A percentile compares a stretch with the other conserved stretches of the same genome.
Conservation (phyloP, 2,113 vertebrate species). For the Brachypteracias leptosomus region DNA sequence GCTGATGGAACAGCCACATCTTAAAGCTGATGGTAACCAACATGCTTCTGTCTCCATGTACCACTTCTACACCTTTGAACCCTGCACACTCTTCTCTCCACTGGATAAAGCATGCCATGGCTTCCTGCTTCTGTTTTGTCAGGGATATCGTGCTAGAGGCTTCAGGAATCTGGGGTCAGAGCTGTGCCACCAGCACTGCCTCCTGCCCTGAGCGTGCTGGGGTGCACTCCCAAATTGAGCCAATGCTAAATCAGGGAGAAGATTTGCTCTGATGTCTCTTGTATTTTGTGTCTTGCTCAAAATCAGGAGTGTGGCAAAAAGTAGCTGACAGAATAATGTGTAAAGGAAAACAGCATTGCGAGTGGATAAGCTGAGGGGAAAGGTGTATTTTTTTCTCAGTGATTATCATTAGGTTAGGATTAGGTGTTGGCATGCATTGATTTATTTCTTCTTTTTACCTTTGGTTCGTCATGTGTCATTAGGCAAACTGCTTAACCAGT, state of each 20-base stretch:
- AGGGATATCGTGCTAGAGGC: fast-evolving
- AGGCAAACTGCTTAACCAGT: neutral
- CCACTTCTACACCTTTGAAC: neutral
- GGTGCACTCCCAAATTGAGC: neutral
- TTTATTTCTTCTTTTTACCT: neutral
- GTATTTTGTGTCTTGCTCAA: neutral
- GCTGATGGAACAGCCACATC: neutral
- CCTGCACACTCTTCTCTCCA: neutral
- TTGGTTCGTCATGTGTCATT: neutral
- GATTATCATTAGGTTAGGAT: neutral
- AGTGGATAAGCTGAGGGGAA: neutral
- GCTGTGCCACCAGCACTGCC: neutral
- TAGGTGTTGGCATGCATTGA: neutral
- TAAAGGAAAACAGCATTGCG: neutral
- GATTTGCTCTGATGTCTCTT: neutral
- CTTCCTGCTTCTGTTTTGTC: neutral
- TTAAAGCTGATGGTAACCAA: neutral
- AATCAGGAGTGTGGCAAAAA: neutral
- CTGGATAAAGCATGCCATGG: fast-evolving
- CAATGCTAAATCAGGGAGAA: neutral
- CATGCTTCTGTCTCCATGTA: neutral
- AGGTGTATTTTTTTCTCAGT: neutral
- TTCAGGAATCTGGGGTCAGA: neutral
- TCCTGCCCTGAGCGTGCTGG: neutral
- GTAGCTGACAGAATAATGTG: neutral